Percentiles rank a stretch among this genome's conserved stretches.
These are phyloP conservation scores for Phylloscopus trochilus DNA, from an alignment of 2,113 vertebrate genomes.

Conservation along the genomic window DNA sequence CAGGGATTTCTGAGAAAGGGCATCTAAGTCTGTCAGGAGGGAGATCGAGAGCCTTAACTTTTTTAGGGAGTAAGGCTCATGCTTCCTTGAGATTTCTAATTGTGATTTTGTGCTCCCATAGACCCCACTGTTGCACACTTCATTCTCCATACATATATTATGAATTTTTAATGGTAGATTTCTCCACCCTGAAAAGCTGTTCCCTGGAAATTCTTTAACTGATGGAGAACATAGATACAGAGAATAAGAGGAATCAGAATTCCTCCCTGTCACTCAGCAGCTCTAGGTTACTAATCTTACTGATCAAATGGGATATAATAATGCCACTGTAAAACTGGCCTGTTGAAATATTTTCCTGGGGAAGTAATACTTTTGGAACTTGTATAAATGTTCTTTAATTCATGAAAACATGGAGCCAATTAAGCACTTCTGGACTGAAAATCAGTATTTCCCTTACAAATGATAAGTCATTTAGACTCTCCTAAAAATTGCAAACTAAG, in stretches of 20 bases:
- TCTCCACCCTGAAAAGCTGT: neutral
- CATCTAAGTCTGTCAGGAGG: neutral
- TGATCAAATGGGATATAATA: neutral
- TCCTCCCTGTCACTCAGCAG: neutral
- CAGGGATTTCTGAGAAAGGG: neutral
- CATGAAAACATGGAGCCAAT: neutral
- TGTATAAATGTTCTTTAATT: neutral
- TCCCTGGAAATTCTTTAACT: neutral
- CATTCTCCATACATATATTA: neutral
- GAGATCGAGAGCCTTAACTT: neutral
- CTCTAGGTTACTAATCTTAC: neutral
- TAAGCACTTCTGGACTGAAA: neutral
- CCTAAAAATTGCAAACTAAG: neutral
- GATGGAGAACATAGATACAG: neutral
- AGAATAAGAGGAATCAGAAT: neutral
- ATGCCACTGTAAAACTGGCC: neutral
- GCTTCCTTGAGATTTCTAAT: neutral
- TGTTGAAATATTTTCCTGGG: neutral
- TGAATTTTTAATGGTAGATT: neutral
- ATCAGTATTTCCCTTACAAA: neutral
- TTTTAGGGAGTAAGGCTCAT: neutral
- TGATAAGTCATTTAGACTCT: neutral
- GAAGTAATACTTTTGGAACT: neutral
- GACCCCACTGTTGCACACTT: neutral
- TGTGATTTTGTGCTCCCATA: neutral